Conservation (phyloP, 2,797 vertebrate genomes). For the Malacoraja senta region DNA sequence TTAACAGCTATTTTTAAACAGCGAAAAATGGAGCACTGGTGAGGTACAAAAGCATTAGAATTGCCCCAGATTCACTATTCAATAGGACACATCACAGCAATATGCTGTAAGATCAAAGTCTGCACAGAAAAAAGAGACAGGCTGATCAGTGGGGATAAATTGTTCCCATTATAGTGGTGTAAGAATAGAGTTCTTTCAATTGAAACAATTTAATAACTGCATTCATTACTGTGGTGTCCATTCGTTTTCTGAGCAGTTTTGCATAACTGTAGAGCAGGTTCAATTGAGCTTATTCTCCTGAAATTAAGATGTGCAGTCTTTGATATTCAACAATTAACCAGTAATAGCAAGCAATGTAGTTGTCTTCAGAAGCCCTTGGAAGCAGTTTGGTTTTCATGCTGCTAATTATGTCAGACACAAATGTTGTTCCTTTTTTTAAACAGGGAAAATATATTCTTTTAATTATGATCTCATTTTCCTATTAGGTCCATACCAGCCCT, state of each 20-base stretch:
- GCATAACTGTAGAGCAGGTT: conserved; percentile 72
- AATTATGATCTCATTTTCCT: not conserved
- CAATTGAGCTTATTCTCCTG: conserved; percentile 75
- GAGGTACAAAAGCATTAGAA: conserved; percentile 99
- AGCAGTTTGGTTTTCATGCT: conserved; percentile 72
- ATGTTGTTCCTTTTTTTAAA: conserved; percentile 53
- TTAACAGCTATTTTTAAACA: conserved; percentile 99
- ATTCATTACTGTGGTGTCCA: conserved; percentile 94
- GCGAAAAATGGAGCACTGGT: conserved; percentile 95
- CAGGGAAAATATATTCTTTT: not conserved
- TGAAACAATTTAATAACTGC: conserved; percentile 99
- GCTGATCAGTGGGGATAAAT: conserved; percentile 99
- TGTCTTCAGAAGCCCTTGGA: conserved; percentile 84
- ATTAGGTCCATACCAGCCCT: not conserved
- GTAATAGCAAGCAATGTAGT: conserved; percentile 85
- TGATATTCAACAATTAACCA: conserved; percentile 92
- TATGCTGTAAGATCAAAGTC: conserved; percentile 99
- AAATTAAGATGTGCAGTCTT: conserved; percentile 91
- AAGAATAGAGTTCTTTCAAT: conserved; percentile 98
- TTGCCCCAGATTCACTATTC: conserved; percentile 99
- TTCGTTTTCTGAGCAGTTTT: conserved; percentile 72
- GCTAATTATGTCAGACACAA: conserved; percentile 93
- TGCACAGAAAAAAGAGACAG: conserved; percentile 88
- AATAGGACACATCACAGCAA: conserved; percentile 98
- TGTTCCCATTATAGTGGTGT: conserved; percentile 98